Evolutionary conservation across 1,140 invertebrate species (phyloP).

Genomic region (Bombyx mandarina): DNA sequence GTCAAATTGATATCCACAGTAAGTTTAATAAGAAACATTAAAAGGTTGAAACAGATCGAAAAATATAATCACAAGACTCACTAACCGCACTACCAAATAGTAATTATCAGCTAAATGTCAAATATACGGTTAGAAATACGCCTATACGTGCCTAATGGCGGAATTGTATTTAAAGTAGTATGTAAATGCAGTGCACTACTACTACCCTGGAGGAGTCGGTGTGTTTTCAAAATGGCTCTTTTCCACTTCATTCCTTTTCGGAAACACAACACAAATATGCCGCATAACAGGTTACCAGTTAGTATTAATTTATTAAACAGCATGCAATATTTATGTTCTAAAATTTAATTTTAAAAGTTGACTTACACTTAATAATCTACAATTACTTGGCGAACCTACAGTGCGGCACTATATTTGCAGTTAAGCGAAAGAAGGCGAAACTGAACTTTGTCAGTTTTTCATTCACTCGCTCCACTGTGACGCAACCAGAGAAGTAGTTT

Average conservation of each 20-base stretch:
- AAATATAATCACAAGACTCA: constrained; percentile 51
- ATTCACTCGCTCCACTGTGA: constrained; percentile 49
- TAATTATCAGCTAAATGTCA: constrained; percentile 46
- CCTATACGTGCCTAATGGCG: constrained; percentile 34
- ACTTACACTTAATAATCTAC: too few species aligned
- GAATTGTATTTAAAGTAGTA: constrained; percentile 23
- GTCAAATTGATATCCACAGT: constrained; percentile 54
- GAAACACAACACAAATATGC: constrained; percentile 79
- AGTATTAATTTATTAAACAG: constrained; percentile 26
- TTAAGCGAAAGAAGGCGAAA: constrained; percentile 25
- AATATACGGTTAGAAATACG: constrained; percentile 39
- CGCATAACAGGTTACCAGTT: constrained; percentile 32
- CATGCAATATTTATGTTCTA: constrained; percentile 5
- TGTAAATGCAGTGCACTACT: constrained; percentile 63
- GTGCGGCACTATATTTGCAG: constrained; percentile 52
- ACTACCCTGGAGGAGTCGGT: constrained; percentile 69
- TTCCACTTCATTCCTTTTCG: constrained; percentile 76
- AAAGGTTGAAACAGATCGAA: constrained; percentile 48
- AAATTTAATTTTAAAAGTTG: too few species aligned
- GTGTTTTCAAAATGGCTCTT: constrained; percentile 81
- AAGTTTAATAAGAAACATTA: constrained; percentile 40
- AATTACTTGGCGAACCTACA: constrained; percentile 7
- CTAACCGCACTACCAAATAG: constrained; percentile 43
- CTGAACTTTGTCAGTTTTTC: constrained; percentile 10
- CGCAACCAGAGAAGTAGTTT: constrained; percentile 47